Conservation (phyloP, 2,888 invertebrate species). For the Ecdyonurus torrentis region DNA sequence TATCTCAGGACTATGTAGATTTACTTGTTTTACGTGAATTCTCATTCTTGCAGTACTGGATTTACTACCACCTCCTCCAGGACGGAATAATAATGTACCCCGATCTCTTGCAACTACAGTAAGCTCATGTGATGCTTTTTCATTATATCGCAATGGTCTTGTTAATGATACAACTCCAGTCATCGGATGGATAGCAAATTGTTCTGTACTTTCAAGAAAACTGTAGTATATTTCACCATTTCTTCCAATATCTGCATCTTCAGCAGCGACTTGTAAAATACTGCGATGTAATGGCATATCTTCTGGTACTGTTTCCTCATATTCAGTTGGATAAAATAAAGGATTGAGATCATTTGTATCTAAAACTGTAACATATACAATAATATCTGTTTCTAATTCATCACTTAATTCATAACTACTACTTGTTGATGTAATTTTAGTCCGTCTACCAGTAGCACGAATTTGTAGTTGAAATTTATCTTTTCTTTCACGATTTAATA, state of each 20-base stretch:
- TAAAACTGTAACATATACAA: constrained; percentile 50
- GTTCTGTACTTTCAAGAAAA: constrained; percentile 60
- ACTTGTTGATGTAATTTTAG: constrained; percentile 24
- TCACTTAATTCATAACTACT: constrained; percentile 23
- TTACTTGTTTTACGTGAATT: constrained; percentile 63
- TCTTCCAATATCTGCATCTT: constrained; percentile 89
- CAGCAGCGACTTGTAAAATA: constrained; percentile 64
- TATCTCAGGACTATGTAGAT: constrained; percentile 73
- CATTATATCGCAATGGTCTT: constrained; percentile 53
- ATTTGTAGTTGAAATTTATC: constrained; percentile 68
- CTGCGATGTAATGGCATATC: constrained; percentile 73
- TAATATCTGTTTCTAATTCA: constrained; percentile 50
- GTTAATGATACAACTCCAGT: constrained; percentile 76
- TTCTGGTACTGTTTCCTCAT: constrained; percentile 73
- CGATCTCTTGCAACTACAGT: constrained; percentile 75
- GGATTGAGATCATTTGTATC: constrained; percentile 89
- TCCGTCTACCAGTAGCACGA: constrained; percentile 36
- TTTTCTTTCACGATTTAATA: constrained; percentile 82
- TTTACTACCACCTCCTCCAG: constrained; percentile 29
- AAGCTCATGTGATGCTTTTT: constrained; percentile 51
- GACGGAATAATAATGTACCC: constrained; percentile 41
- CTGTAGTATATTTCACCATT: constrained; percentile 97
- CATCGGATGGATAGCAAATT: constrained; percentile 85
- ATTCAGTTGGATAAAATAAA: constrained; percentile 77
- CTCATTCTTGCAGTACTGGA: constrained; percentile 55